phyloP scores from a whole-genome alignment of 1,140 invertebrate genomes.

The Bemisia tabaci region DNA sequence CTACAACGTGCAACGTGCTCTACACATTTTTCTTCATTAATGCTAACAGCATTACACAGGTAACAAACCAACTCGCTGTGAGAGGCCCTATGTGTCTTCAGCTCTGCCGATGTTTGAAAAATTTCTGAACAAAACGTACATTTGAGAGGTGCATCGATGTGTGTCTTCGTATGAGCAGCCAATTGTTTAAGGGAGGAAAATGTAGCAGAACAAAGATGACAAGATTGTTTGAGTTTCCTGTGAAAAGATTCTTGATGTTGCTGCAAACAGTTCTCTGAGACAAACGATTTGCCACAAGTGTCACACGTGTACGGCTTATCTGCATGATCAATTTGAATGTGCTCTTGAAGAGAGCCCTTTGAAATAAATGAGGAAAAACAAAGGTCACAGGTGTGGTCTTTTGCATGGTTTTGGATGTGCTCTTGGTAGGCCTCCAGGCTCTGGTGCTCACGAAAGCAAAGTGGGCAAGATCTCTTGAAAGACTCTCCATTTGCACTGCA shows the following conservation, averaged over 20 bases:
- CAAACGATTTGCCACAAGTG: not conserved
- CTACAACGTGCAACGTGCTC: no score
- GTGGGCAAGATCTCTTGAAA: not conserved
- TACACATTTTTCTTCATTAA: not conserved
- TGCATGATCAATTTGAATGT: not conserved
- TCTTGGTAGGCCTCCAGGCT: not conserved
- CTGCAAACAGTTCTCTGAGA: not conserved
- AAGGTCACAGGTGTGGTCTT: not conserved
- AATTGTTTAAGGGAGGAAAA: no score
- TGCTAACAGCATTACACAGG: not conserved
- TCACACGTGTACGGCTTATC: not conserved
- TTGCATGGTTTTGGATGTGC: not conserved
- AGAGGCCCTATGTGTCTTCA: no score
- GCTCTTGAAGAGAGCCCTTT: not conserved
- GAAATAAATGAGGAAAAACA: not conserved
- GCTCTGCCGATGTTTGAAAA: no score
- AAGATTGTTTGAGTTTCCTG: no score
- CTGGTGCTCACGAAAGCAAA: not conserved
- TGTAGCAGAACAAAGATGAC: no score
- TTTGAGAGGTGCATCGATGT: no score
- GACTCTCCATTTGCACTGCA: not conserved
- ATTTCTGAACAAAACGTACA: no score
- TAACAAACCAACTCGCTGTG: no score
- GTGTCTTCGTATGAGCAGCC: no score
- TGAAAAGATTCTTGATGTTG: not conserved